Evolutionary conservation across 2,888 invertebrate genomes (phyloP), one percentile per base, ranked within the genome.

Genomic region (Pyrrhosoma nymphula): DNA sequence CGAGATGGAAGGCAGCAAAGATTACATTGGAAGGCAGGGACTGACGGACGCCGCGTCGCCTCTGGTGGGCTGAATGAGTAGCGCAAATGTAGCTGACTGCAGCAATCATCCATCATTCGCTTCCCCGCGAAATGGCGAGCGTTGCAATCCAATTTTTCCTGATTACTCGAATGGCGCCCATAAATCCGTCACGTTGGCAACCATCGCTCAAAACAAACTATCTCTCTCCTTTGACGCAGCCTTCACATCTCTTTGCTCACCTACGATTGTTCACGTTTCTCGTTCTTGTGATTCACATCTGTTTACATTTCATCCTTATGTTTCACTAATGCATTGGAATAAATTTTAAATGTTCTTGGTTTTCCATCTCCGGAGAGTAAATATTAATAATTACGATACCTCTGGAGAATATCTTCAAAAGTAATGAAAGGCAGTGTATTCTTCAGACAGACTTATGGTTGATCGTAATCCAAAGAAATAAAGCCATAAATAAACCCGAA

Each of bases 181-280:
- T 82, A 82, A 82, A 82, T 82, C 82, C 82, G 82, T 82, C 82
- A 82, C 82, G 82, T 18, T 30, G 82, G 82, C 30, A 30, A 82
- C 82, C 82, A 82, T 82, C 82, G 35, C 82, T 82, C 82, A 82
- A 82, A 82, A 82, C 82, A 82, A 82, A 82, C 82, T 16, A 82
- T 82, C 35, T 82, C 26, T 18, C 26, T n/a, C 12, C 26, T 0
- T n/a, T 10, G 30, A 16, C 82, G 16, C 35, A 35, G 3, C 82
- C 69, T 69, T 18, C 82, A 26, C 30, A 60, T 60, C 2, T 8
- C 35, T 26, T 12, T 35, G 26, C 14, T 35, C 82, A 16, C 10
- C 35, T 23, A 12, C 82, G 82, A 35, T n/a, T 82, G 82, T 18
- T 35, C n/a, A n/a, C 35, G 35, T 35, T 26, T 35, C 82, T 82